These are phyloP conservation scores for Lepilemur ruficaudatus DNA, from an alignment of 2,797 vertebrate species.

Conservation along the genomic window DNA sequence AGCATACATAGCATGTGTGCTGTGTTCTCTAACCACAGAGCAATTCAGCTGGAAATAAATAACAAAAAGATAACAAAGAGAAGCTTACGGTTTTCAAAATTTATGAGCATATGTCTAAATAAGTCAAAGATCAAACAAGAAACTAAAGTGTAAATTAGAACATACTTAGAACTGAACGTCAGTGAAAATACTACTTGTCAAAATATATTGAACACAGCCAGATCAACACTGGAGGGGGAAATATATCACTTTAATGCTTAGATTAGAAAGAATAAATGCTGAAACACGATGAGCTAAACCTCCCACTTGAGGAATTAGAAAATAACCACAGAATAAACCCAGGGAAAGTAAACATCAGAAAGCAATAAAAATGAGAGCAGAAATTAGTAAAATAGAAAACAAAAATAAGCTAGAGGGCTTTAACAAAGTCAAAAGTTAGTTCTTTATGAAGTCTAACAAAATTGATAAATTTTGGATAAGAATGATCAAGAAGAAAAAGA, in stretches of 20 bases:
- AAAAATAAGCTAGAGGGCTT: background rate
- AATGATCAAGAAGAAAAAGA: background rate
- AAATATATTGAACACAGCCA: background rate
- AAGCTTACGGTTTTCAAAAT: background rate
- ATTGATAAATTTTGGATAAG: background rate
- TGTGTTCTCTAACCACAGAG: background rate
- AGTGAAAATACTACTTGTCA: background rate
- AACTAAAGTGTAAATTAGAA: constrained; percentile 12
- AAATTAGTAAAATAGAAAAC: background rate
- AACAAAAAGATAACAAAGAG: background rate
- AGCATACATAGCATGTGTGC: background rate
- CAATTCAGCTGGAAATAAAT: constrained; percentile 20
- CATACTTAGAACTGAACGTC: background rate
- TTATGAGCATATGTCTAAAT: background rate
- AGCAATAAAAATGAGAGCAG: background rate
- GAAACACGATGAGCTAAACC: background rate
- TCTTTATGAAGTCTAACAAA: background rate
- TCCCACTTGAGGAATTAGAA: background rate
- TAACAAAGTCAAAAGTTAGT: background rate
- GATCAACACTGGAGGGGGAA: background rate
- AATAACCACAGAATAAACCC: constrained; percentile 4
- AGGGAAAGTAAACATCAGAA: constrained; percentile 12
- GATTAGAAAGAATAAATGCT: background rate
- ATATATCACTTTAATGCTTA: background rate
- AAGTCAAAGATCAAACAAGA: constrained; percentile 30